A percentile compares a stretch with the other conserved stretches of the same genome.
Conservation (phyloP, 2,888 invertebrate genomes). For the Lepidocyrtinus sp. region DNA sequence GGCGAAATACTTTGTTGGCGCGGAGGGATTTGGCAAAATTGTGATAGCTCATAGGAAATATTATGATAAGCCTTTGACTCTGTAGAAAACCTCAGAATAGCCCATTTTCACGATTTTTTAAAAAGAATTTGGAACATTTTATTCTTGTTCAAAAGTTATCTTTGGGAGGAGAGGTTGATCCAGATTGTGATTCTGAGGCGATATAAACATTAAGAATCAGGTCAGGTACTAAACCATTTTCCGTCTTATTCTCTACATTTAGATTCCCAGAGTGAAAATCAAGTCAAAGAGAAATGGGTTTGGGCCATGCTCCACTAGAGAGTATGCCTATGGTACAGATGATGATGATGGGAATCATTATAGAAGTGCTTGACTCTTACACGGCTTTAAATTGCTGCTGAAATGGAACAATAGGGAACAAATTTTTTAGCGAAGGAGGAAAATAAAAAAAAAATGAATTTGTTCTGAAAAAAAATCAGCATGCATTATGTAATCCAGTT, state of each 20-base stretch:
- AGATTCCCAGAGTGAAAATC: conserved; percentile 20
- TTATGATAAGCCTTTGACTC: conserved; percentile 9
- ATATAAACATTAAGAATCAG: conserved; percentile 43
- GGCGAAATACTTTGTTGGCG: conserved; percentile 7
- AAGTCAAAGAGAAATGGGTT: conserved; percentile 21
- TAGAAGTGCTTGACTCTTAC: conserved; percentile 4
- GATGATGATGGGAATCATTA: conserved; percentile 20
- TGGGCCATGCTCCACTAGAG: conserved; percentile 16
- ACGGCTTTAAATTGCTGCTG: background rate
- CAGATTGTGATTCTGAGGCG: conserved; percentile 24
- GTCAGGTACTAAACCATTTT: conserved; percentile 39
- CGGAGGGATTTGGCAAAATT: conserved; percentile 18
- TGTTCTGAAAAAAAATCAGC: conserved; percentile 7
- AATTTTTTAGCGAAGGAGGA: background rate
- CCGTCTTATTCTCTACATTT: conserved; percentile 14
- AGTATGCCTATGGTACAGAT: background rate
- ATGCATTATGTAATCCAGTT: conserved; percentile 19
- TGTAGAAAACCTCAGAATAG: conserved; percentile 16
- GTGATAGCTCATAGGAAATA: background rate
- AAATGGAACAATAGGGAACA: conserved; percentile 3
- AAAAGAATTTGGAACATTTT: conserved; percentile 6
- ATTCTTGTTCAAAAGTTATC: conserved; percentile 1
- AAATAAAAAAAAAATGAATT: conserved; percentile 4
- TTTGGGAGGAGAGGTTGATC: conserved; percentile 5
- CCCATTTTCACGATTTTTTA: background rate